Evolutionary conservation across 1,140 invertebrate species (phyloP).

Genomic region (Drosophila mauritiana): DNA sequence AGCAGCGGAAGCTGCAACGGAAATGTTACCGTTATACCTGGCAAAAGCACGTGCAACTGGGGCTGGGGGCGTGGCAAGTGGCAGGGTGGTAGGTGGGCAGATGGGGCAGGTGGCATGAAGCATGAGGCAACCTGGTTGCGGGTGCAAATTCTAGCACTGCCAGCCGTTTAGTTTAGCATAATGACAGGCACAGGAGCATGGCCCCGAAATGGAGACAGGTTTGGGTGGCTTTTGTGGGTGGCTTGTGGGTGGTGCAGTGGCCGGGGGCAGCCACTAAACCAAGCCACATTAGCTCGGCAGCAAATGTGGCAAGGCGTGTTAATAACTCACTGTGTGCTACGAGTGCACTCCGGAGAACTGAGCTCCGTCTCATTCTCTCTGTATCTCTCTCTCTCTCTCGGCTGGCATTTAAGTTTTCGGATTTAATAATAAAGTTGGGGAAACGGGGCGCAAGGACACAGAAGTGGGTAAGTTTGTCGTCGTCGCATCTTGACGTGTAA

Average conservation of each 20-base stretch:
- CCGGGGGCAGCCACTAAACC: conserved; percentile 73
- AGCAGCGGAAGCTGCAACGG: conserved; percentile 79
- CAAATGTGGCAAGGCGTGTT: conserved; percentile 83
- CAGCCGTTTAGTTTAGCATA: conserved; percentile 82
- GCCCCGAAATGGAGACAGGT: conserved; percentile 45
- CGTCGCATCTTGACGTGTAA: conserved; percentile 66
- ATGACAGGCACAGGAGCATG: conserved; percentile 72
- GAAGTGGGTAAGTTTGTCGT: conserved; percentile 42
- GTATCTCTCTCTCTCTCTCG: conserved; percentile 7
- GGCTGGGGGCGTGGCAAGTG: conserved; percentile 1
- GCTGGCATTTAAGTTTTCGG: conserved; percentile 75
- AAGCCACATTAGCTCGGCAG: conserved; percentile 79
- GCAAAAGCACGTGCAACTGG: conserved; percentile 71
- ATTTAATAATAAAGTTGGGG: conserved; percentile 77
- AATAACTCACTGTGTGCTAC: conserved; percentile 76
- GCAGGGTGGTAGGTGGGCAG: neutral
- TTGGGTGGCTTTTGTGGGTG: neutral
- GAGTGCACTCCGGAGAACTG: conserved; percentile 63
- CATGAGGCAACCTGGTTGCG: conserved; percentile 51
- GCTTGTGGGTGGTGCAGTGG: conserved; percentile 14
- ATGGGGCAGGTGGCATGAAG: neutral
- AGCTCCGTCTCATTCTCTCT: neutral
- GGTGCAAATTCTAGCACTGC: conserved; percentile 82
- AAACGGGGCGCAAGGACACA: neutral
- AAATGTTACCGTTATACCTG: conserved; percentile 79